Base-by-base conservation (phyloP, 2,113 vertebrate genomes). In the Odontophorus gujanensis region DNA sequence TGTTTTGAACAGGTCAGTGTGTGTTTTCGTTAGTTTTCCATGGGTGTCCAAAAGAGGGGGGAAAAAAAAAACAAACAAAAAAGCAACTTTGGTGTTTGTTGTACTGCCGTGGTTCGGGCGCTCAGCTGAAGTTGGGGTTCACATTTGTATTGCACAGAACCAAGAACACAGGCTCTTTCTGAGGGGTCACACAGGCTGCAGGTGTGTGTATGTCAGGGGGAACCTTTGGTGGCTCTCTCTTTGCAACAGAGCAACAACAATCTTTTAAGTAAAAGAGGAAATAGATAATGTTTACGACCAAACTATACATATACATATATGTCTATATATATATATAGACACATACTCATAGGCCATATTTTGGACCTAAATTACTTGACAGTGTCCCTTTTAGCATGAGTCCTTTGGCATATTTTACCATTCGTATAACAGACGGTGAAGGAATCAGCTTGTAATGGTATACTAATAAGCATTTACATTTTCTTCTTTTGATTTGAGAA, bases 301-400 rank as follows among this genome's bases (percentile, higher is more conserved):
- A 92, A 38, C 53, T 76, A 25, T 85, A 63, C 91, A 47, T 77
- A 42, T 15, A 48, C 2, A 81, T 10, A 48, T 40, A 18, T 67
- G 15, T 61, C 24, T 85, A 40, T 51, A 34, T 43, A n/a, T 34
- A 34, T 43, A n/a, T 34, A 63, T 4, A 87, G 18, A 50, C 90
- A 89, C 63, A 66, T 94, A 87, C 79, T 85, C 81, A 71, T 81
- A 92, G 92, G 63, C 78, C 86, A 58, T 73, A 65, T 91, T 82
- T 94, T 86, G 66, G 78, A 72, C 81, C 91, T 92, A 86, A 95
- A 95, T 94, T 97, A 97, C 95, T 95, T 90, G 95, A 96, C 94
- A 95, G 94, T 96, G 89, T 96, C 95, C 95, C 91, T 97, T 94
- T 95, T 82, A 95, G 96, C 95, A 95, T 94, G 94, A 95, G 85